Conservation (phyloP, 2,113 vertebrate species). For the Xerus inauris region DNA sequence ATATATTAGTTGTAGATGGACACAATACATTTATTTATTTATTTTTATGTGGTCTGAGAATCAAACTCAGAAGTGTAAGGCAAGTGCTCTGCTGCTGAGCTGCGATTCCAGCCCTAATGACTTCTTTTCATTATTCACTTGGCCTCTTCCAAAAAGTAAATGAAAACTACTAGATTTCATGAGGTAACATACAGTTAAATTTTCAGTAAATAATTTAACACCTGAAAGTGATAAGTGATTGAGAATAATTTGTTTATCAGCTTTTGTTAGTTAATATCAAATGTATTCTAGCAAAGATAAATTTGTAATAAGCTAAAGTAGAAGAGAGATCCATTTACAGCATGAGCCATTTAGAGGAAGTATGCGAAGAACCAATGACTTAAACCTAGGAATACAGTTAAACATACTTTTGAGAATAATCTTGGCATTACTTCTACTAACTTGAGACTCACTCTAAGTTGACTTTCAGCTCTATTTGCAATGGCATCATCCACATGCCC, state of each 20-base stretch:
- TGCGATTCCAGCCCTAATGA: too few species aligned
- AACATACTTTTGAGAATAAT: not conserved
- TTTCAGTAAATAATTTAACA: slow-evolving; percentile 18
- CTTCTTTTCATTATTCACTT: not conserved
- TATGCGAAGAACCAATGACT: not conserved
- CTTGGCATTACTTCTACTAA: not conserved
- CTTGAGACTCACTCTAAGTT: not conserved
- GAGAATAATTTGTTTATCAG: not conserved
- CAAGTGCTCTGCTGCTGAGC: too few species aligned
- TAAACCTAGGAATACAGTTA: not conserved
- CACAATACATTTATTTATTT: too few species aligned
- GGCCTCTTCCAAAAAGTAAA: not conserved
- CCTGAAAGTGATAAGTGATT: not conserved
- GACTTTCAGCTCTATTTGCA: not conserved
- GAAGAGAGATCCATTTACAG: not conserved
- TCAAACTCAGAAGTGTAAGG: too few species aligned
- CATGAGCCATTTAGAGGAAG: not conserved
- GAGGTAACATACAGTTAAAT: not conserved
- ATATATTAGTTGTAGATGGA: too few species aligned
- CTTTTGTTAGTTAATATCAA: not conserved
- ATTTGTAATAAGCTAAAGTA: not conserved
- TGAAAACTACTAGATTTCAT: not conserved
- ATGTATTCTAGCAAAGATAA: not conserved
- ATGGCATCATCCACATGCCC: not conserved
- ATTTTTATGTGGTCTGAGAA: too few species aligned